These are phyloP conservation scores for Thumatha senex DNA, from an alignment of 2,888 invertebrate species.

Conservation along the genomic window DNA sequence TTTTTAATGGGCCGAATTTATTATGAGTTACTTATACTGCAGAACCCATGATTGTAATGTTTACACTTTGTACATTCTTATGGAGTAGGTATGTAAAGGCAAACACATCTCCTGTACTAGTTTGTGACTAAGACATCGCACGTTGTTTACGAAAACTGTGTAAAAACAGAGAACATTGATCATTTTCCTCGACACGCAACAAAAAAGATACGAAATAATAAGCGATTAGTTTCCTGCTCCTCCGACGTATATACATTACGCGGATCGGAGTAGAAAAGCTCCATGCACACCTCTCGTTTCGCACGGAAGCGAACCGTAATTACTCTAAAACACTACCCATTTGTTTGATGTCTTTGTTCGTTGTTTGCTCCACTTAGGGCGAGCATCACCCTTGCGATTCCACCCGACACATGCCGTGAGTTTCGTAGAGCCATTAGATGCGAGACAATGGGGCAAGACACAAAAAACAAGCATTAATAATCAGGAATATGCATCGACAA, in stretches of 20 bases:
- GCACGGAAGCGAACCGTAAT: conserved; percentile 80
- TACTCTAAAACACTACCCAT: conserved; percentile 84
- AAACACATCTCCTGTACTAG: conserved; percentile 41
- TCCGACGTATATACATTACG: conserved; percentile 47
- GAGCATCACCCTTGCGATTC: conserved; percentile 77
- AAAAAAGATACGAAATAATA: conserved; percentile 64
- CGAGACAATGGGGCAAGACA: conserved; percentile 73
- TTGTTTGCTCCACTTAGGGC: conserved; percentile 81
- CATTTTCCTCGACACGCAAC: conserved; percentile 62
- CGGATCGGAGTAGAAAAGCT: conserved; percentile 56
- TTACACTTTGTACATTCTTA: conserved; percentile 37
- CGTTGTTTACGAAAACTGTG: conserved; percentile 53
- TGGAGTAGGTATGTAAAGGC: conserved; percentile 26
- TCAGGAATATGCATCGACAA: conserved; percentile 79
- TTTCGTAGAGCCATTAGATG: conserved; percentile 72
- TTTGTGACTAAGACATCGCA: conserved; percentile 47
- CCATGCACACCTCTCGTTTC: conserved; percentile 76
- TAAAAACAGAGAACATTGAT: conserved; percentile 60
- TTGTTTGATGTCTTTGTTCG: conserved; percentile 84
- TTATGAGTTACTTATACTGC: conserved; percentile 48
- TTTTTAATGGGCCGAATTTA: conserved; percentile 63
- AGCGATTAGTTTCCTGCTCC: conserved; percentile 61
- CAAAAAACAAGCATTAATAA: conserved; percentile 82
- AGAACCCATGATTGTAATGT: conserved; percentile 41
- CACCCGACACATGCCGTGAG: conserved; percentile 74